Percentiles rank a stretch among this genome's conserved stretches.
Conservation (phyloP, 2,113 vertebrate genomes). For the Proterorhinus semilunaris region DNA sequence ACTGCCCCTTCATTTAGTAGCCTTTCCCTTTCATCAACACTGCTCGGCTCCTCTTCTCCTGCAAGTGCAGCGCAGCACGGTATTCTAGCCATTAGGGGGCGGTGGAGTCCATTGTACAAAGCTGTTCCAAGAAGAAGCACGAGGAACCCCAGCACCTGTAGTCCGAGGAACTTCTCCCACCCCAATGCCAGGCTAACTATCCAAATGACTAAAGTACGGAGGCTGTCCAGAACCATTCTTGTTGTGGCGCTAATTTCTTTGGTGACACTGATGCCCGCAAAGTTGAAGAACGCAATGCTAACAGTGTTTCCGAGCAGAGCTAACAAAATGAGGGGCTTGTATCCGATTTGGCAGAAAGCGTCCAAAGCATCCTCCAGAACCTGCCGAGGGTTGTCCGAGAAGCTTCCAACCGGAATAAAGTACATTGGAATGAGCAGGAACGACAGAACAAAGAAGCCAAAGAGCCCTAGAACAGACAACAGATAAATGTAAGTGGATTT, state of each 20-base stretch:
- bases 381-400: constrained; percentile 76
- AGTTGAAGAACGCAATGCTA: constrained; percentile 97
- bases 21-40: constrained; percentile 69
- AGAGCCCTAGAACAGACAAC: constrained; percentile 78
- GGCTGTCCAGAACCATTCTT: constrained; percentile 95
- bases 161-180: constrained; percentile 87
- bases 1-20: constrained; percentile 64
- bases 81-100: constrained; percentile 76
- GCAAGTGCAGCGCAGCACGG: constrained; percentile 11
- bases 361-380: constrained; percentile 86
- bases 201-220: constrained; percentile 91
- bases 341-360: constrained; percentile 90
- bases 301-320: constrained; percentile 88
- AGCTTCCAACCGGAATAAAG: constrained; percentile 82
- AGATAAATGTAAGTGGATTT: too few species aligned
- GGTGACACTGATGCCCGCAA: constrained; percentile 93
- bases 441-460: constrained; percentile 87
- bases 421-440: constrained; percentile 91
- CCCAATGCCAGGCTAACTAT: constrained; percentile 83
- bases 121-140: constrained; percentile 82
- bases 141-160: constrained; percentile 89
- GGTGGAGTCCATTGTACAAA: constrained; percentile 89
- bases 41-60: constrained; percentile 31
- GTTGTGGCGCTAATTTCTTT: constrained; percentile 96
- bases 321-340: constrained; percentile 81